These are phyloP conservation scores for Halisarca cf. caerulea DNA, from an alignment of 37 sponge, comb jelly and placozoan genomes.

Conservation along the genomic window DNA sequence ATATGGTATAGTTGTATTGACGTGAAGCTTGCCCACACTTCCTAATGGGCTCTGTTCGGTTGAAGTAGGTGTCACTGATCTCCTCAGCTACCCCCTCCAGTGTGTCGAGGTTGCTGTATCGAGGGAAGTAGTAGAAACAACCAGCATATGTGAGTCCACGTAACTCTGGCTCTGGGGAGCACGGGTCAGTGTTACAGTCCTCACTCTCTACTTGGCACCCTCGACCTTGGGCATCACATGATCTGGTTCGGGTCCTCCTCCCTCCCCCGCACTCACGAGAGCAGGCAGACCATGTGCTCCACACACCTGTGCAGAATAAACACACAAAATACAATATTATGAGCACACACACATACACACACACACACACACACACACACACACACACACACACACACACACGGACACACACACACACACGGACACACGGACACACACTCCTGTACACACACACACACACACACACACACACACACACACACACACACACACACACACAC, in stretches of 20 bases:
- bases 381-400: too few relatives aligned
- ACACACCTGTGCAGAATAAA: constrained; percentile 43
- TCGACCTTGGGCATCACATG: constrained; percentile 7
- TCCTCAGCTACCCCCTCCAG: constrained; percentile 52
- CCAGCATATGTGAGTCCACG: constrained; percentile 41
- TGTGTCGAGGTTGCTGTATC: neutral
- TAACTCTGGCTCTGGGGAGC: constrained; percentile 49
- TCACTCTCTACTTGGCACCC: constrained; percentile 24
- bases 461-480: too few relatives aligned
- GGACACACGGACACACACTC: too few relatives aligned
- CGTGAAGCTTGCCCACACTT: constrained; percentile 57
- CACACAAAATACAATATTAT: too few relatives aligned
- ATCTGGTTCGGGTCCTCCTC: constrained; percentile 29
- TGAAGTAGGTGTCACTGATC: constrained; percentile 39
- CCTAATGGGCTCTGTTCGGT: constrained; percentile 34
- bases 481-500: too few relatives aligned
- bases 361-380: too few relatives aligned
- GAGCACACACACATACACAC: too few relatives aligned
- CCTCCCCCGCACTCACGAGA: constrained; percentile 47
- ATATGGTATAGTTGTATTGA: constrained; percentile 20
- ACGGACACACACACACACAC: too few relatives aligned
- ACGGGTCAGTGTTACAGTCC: constrained; percentile 54
- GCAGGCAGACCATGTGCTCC: constrained; percentile 57
- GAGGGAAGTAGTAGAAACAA: constrained; percentile 36
- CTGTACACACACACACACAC: too few relatives aligned